Evolutionary conservation across 2,113 vertebrate genomes (phyloP).

Genomic region (Hymenochirus boettgeri): DNA sequence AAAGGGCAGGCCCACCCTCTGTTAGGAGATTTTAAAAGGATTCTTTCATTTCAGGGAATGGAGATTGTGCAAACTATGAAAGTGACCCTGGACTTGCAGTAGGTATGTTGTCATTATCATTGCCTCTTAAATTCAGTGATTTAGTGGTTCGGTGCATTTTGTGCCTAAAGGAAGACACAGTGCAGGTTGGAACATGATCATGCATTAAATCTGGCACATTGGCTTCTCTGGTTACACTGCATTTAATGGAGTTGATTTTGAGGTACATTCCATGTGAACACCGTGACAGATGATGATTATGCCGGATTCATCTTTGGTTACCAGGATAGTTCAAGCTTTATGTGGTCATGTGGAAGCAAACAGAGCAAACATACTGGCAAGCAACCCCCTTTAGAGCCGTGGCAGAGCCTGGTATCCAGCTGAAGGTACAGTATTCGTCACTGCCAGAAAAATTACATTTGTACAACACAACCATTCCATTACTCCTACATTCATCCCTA

Average conservation of each 20-base stretch:
- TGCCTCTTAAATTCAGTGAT: neutral
- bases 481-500: no score
- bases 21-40: no score
- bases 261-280: constrained; percentile 97
- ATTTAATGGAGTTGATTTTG: constrained; percentile 95
- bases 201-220: neutral
- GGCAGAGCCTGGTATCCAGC: constrained; percentile 93
- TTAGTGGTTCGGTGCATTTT: no score
- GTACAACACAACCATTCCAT: no score
- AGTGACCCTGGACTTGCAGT: constrained; percentile 96
- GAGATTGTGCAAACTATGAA: constrained; percentile 99
- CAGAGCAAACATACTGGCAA: constrained; percentile 97
- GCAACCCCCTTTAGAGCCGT: constrained; percentile 93
- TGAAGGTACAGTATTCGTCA: constrained; percentile 73
- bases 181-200: no score
- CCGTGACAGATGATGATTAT: constrained; percentile 90
- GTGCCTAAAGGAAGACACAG: no score
- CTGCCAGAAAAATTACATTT: no score
- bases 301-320: constrained; percentile 97
- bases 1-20: no score
- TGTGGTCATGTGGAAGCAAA: constrained; percentile 98
- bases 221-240: constrained; percentile 83
- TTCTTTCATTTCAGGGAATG: constrained; percentile 77
- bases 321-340: constrained; percentile 96
- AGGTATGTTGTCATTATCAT: constrained; percentile 63